Conservation (phyloP, 2,797 vertebrate species). For the Taeniopygia guttata region DNA sequence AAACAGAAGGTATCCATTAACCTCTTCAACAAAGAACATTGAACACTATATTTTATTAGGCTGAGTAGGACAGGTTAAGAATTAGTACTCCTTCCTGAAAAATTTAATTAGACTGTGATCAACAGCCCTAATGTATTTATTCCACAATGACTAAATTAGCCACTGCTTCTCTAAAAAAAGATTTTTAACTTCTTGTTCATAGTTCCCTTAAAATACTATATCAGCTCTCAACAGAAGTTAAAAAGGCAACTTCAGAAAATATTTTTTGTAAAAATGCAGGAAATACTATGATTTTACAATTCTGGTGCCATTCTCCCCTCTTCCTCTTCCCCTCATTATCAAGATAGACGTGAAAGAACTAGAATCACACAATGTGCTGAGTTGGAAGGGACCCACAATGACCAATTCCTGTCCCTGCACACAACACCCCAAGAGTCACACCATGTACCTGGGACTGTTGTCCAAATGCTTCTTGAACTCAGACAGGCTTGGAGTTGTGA, state of each 20-base stretch:
- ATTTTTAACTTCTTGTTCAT: background rate
- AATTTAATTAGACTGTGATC: background rate
- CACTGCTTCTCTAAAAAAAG: background rate
- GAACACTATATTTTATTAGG: background rate
- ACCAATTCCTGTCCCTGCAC: background rate
- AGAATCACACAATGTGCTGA: background rate
- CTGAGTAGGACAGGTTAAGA: background rate
- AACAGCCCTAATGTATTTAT: background rate
- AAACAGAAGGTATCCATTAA: background rate
- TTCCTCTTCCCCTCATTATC: background rate
- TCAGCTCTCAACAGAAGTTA: background rate
- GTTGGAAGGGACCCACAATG: background rate
- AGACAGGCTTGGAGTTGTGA: background rate
- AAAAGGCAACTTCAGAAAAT: background rate
- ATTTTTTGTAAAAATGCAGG: background rate
- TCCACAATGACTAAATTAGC: background rate
- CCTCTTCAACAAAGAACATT: background rate
- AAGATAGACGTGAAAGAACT: background rate
- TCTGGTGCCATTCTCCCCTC: background rate
- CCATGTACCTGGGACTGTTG: background rate
- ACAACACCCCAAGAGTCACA: too few species aligned
- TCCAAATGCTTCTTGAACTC: background rate
- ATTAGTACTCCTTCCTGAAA: background rate
- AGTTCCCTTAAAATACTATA: background rate
- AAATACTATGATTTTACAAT: background rate